Percentiles rank a stretch among this genome's conserved stretches.
phyloP scores from a whole-genome alignment of 2,797 vertebrate genomes.

The Cuculus canorus region DNA sequence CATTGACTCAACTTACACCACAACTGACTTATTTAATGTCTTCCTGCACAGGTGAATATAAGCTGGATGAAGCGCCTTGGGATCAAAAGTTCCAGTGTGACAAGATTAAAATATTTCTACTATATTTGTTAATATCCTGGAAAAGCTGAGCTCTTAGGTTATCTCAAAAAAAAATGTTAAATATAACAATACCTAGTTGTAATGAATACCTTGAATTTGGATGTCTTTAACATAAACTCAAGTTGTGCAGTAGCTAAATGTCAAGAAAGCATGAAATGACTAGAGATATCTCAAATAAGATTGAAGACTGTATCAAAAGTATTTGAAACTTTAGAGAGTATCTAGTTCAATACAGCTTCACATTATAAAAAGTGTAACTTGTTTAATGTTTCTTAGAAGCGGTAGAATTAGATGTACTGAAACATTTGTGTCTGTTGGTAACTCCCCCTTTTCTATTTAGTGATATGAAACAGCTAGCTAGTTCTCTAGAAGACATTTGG shows the following conservation, averaged over 20 bases:
- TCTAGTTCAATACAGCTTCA: neutral
- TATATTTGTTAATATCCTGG: neutral
- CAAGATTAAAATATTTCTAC: neutral
- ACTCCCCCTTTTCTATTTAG: neutral
- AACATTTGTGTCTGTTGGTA: neutral
- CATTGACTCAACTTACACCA: neutral
- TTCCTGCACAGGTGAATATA: neutral
- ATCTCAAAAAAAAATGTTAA: neutral
- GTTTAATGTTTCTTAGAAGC: neutral
- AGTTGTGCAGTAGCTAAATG: neutral
- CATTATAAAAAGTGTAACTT: neutral
- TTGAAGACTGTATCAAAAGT: neutral
- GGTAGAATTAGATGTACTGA: neutral
- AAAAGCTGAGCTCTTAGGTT: neutral
- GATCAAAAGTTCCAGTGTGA: neutral
- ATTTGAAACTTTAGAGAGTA: neutral
- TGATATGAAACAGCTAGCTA: neutral
- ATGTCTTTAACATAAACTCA: neutral
- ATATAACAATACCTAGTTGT: neutral
- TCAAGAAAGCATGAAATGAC: neutral
- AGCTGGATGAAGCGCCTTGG: neutral
- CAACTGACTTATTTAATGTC: neutral
- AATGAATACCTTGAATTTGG: neutral
- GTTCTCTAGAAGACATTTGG: neutral
- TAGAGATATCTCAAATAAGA: neutral